Percentiles rank a stretch among this genome's conserved stretches.
Evolutionary conservation across 2,113 vertebrate genomes (phyloP).

Genomic region (Colaptes auratus): DNA sequence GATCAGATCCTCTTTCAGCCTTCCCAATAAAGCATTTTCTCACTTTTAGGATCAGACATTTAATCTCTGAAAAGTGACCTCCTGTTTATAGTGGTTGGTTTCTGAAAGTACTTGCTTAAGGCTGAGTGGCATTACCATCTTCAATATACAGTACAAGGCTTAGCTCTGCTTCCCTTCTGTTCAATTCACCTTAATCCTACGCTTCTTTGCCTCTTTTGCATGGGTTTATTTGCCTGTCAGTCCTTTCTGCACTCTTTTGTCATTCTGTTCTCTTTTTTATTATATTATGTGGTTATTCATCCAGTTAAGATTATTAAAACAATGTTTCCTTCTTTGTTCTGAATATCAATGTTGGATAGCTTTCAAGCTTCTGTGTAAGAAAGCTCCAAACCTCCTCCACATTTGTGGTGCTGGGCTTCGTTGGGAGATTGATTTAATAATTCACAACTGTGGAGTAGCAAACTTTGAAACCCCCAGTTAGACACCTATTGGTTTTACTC

Average conservation of each 20-base stretch:
- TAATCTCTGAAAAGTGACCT: background rate
- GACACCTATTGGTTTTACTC: background rate
- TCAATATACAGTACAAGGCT: background rate
- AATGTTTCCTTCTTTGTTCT: background rate
- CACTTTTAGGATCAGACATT: background rate
- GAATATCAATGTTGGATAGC: background rate
- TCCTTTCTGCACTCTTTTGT: background rate
- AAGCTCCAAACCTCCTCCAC: background rate
- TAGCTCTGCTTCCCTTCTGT: background rate
- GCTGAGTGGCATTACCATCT: background rate
- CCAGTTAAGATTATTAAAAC: background rate
- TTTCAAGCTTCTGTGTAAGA: background rate
- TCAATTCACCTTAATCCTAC: background rate
- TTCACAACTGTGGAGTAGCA: background rate
- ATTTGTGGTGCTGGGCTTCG: background rate
- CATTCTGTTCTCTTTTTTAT: background rate
- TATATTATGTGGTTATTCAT: background rate
- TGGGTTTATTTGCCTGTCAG: background rate
- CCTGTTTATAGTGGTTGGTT: background rate
- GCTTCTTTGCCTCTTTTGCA: background rate
- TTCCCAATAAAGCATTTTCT: background rate
- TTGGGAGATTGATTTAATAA: background rate
- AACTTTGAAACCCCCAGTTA: background rate
- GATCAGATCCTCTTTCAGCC: no score
- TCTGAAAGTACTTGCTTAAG: background rate